Evolutionary conservation across 2,797 vertebrate species (phyloP).

Genomic region (Pelodytes ibericus): DNA sequence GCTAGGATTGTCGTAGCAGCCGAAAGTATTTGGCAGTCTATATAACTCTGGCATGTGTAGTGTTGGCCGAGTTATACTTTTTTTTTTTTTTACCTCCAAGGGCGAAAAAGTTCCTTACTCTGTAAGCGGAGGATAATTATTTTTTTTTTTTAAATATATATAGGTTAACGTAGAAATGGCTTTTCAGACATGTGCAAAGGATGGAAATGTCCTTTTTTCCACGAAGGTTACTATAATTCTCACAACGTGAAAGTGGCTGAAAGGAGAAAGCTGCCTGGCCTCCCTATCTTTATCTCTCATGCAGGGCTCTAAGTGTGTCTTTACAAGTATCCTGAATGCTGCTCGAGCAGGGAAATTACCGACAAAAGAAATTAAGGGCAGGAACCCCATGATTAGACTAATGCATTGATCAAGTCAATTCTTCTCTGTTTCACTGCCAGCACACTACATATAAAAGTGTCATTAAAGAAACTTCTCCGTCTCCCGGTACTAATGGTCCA

Average conservation of each 20-base stretch:
- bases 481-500: slow-evolving; percentile 79
- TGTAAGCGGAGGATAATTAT: neutral
- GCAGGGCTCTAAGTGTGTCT: slow-evolving; percentile 67
- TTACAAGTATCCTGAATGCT: slow-evolving; percentile 70
- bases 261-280: slow-evolving; percentile 62
- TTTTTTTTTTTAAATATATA: neutral
- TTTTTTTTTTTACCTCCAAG: too few relatives aligned
- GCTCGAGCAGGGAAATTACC: slow-evolving; percentile 74
- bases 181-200: slow-evolving; percentile 57
- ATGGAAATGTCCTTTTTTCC: slow-evolving; percentile 63
- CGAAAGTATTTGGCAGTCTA: too few relatives aligned
- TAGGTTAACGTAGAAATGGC: neutral
- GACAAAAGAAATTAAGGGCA: slow-evolving; percentile 82
- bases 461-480: slow-evolving; percentile 76
- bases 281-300: slow-evolving; percentile 60
- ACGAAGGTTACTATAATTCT: slow-evolving; percentile 67
- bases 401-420: slow-evolving; percentile 83
- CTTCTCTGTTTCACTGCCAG: slow-evolving; percentile 82
- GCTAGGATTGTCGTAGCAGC: too few relatives aligned
- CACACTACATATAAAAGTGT: slow-evolving; percentile 76
- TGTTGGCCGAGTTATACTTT: too few relatives aligned
- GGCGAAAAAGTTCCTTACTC: neutral
- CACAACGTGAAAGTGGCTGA: slow-evolving; percentile 69
- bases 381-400: slow-evolving; percentile 76
- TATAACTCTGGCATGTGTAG: too few relatives aligned